Evolutionary conservation across 2,113 vertebrate genomes (phyloP), one percentile per base, ranked within the genome.

Genomic region (Aphyosemion australe): DNA sequence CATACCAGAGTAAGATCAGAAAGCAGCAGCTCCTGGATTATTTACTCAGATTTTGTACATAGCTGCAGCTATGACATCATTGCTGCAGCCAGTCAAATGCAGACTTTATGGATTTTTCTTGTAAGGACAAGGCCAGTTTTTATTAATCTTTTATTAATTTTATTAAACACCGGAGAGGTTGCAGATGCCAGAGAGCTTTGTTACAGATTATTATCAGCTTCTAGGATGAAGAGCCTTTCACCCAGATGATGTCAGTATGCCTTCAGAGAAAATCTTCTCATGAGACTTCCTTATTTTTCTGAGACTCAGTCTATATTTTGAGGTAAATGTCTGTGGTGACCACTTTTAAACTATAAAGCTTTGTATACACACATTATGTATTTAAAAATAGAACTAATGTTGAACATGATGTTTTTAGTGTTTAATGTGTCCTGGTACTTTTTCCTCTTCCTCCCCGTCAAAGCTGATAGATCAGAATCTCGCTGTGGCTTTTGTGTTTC

Each of bases 371-470:
- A 84, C 74, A 84, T 91, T 84, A 87, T 83, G 86, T 92, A 92
- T 84, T 92, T 83, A 91, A 91, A 70, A 59, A 72, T 73, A 76
- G 71, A 87, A 69, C 55, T 84, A 65, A 69, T 87, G 78, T 93
- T 83, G 85, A 84, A 74, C 83, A 90, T 91, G 81, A 86, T 91
- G 80, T 91, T 91, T 72, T 91, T 78, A 87, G 84, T 92, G 82
- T 93, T 93, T 89, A 56, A 89, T 87, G 88, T 92, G 92, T 94
- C 88, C 93, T 94, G 95, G 95, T 97, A 96, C 95, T 96, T 94
- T 77, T 87, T 90, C 91, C 88, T 90, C 41, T 85, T 18, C 82
- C 21, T 86, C 77, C n/a, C 80, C 72, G 57, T 88, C 92, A 84
- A 89, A 83, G 78, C 71, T 69, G 76, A 91, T 83, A 41, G 70